Evolutionary conservation across 2,113 vertebrate genomes (phyloP), one percentile per base, ranked within the genome.

Genomic region (Leptobrachium leishanense): DNA sequence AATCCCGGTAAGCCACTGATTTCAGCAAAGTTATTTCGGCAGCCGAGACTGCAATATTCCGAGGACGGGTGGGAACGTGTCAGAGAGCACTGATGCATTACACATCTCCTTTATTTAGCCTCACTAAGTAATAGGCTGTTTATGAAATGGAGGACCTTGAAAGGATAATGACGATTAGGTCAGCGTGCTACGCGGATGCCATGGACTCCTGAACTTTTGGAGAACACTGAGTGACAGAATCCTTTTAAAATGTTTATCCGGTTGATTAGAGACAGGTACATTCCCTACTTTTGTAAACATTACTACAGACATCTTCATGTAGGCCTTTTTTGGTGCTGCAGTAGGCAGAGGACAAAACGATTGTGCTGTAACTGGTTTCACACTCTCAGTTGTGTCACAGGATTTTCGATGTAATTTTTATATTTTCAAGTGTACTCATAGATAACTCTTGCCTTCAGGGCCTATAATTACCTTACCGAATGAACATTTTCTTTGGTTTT

Each of bases 1-100:
- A 74, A 68, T 74, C 64, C 12, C 31, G 39, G 12, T 81, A 81
- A 81, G 67, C 72, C 78, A n/a, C 63, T 4, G 43, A 65, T 68
- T 62, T 74, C 74, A 39, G 67, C 71, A 81, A 72, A 15, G 20
- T 44, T 57, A 55, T 68, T 68, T 62, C 77, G 65, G 43, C 59
- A 68, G 42, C 40, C 64, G 20, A 68, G 68, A 63, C 64, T 57
- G 20, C 1, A 63, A 43, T 66, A 74, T 43, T 50, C 39, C 15
- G 42, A 4, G 44, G 42, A 46, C 50, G 40, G 13, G 46, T 6
- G 1, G 46, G 44, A 42, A 40, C 77, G 43, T 40, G 53, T 44
- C n/a, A 41, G 6, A 40, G 64, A 53, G 31, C 63, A 43, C 46
- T 1, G 44, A 62, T 15, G 41, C 65, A 68, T 74, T 71, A 70